Percentiles rank a stretch among this genome's conserved stretches.
phyloP scores from a whole-genome alignment of 2,113 vertebrate species.

The Onychostruthus taczanowskii region DNA sequence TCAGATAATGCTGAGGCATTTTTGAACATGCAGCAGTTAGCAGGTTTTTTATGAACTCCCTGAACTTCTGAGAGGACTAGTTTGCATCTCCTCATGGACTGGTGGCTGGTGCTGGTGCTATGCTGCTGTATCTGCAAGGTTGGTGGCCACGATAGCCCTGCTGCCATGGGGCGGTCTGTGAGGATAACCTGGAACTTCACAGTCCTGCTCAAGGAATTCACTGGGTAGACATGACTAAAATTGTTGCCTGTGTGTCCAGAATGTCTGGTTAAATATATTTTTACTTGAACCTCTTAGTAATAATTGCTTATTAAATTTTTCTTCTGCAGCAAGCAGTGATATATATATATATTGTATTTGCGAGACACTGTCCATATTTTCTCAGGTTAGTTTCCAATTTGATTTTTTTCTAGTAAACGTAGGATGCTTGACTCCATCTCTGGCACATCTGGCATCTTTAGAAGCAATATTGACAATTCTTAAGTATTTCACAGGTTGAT shows the following conservation, averaged over 20 bases:
- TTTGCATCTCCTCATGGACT: background rate
- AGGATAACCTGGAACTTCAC: background rate
- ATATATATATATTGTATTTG: background rate
- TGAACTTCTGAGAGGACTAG: background rate
- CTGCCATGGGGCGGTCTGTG: background rate
- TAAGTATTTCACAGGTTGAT: constrained; percentile 30
- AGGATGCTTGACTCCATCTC: background rate
- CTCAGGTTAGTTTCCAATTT: background rate
- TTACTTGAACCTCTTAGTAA: background rate
- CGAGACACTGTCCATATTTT: background rate
- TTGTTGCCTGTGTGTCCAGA: background rate
- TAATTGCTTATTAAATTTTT: background rate
- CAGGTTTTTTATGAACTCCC: background rate
- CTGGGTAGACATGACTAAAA: background rate
- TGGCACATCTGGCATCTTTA: background rate
- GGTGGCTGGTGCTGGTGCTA: background rate
- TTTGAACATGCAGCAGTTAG: background rate
- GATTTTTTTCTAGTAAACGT: constrained; percentile 14
- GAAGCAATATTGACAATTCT: background rate
- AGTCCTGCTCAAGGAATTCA: background rate
- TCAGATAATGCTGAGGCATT: background rate
- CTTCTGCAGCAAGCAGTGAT: background rate
- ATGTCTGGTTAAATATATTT: background rate
- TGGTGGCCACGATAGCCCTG: background rate
- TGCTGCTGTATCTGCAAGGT: background rate